Base-by-base conservation (phyloP, 2,888 invertebrate species). In the Drosophila subsilvestris region DNA sequence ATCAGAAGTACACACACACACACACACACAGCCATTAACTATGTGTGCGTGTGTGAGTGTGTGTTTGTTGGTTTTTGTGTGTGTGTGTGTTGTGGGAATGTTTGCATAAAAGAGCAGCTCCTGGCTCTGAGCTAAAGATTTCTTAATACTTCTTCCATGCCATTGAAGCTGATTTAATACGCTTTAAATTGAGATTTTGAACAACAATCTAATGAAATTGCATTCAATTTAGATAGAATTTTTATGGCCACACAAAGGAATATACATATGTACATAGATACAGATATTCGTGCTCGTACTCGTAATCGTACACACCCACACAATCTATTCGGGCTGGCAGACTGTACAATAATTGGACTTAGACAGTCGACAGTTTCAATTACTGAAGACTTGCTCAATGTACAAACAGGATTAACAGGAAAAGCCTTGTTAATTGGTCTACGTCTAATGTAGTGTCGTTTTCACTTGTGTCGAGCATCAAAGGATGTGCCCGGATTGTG, bases 51-150 rank as follows among this genome's bases (percentile, higher is more conserved):
- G 53, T 1, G 9, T 51, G 10, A 50, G 20, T 51, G 22, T 58
- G 12, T 57, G 63, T 66, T 57, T 63, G 20, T 29, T 27, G 37
- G n/a, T n/a, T n/a, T n/a, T 27, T 25, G 10, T 54, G 20, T 51
- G 22, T 58, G 12, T 57, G 63, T 66, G 60, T 63, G 20, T 29
- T 27, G 37, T 37, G 37, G n/a, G 37, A 37, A 37, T 37, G 37
- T 85, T 79, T 75, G 68, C 73, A 72, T 73, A 86, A 86, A 79
- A 80, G 76, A 80, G 69, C 71, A 83, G 79, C 67, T 71, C 48
- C 44, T 14, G 14, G 37, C 12, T 22, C 22, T 63, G 65, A 48
- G 25, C 29, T 63, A 55, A 53, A 63, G 22, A 49, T 51, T 37
- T 37, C 29, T 42, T 63, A 44, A 42, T 42, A 37, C 37, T 54